Base-by-base conservation (phyloP, 64 coral and sea anemone genomes). In the Dendronephthya gigantea region DNA sequence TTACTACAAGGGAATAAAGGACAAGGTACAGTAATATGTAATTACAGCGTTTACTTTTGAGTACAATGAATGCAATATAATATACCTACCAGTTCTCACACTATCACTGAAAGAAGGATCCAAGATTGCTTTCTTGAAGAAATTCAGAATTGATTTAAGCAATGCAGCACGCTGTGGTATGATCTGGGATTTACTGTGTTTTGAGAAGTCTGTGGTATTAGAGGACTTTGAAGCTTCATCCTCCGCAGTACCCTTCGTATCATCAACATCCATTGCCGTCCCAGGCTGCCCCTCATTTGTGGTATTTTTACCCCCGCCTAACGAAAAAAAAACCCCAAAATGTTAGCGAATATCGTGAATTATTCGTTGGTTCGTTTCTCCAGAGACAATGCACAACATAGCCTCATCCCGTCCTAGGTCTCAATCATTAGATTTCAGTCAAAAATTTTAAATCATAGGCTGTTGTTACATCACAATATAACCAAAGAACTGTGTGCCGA, bases 71-170 rank as follows among this genome's bases (percentile, higher is more conserved):
- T n/a, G n/a, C n/a, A n/a, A n/a, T n/a, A n/a, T n/a, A 16, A 41
- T 70, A 25, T 15, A 88, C 89, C 91, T 47, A 98, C 95, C 84
- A 90, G 90, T 93, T 85, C 95, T 89, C 7, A 98, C 93, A 19
- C 89, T 93, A 38, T 98, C 95, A 48, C 92, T 91, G 85, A 98
- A 93, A 35, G 92, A 90, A 34, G 95, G 95, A 92, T 98, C 95
- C 15, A 92, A 92, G 55, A 98, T 98, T 34, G 92, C 90, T 50
- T 98, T 98, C 82, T 98, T 98, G 16, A 98, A 84, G 82, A 98
- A 98, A 69, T 91, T 98, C 37, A 98, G 84, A 4, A 98, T 86
- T 39, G 95, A 92, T 85, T 98, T 98, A 14, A 98, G 87, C 49
- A 98, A 50, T 37, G 95, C 95, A 12, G 95, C 95, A 75, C 95